These are phyloP conservation scores for Aphis craccivora DNA, from an alignment of 1,140 invertebrate genomes.

Conservation along the genomic window DNA sequence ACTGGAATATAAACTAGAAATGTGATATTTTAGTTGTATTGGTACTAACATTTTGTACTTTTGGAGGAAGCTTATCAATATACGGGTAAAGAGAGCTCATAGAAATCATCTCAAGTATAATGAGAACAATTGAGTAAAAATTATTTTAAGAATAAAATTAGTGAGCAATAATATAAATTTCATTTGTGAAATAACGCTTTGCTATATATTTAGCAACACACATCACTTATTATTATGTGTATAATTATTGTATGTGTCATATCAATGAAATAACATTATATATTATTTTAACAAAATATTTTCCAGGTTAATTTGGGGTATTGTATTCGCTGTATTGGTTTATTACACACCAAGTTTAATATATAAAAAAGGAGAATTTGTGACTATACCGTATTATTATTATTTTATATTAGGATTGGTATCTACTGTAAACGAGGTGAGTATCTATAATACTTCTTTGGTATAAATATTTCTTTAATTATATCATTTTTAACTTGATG, in stretches of 20 bases:
- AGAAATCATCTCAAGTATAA: too few relatives aligned
- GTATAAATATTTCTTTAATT: background rate
- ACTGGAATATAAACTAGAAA: background rate
- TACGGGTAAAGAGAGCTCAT: too few relatives aligned
- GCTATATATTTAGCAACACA: background rate
- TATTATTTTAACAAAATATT: background rate
- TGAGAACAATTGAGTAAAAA: too few relatives aligned
- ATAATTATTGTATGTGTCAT: background rate
- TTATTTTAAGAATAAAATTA: too few relatives aligned
- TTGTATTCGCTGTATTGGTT: background rate
- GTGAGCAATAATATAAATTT: too few relatives aligned
- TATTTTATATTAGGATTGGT: background rate
- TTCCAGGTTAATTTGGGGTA: background rate
- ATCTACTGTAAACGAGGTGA: background rate
- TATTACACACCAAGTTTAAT: background rate
- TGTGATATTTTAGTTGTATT: background rate
- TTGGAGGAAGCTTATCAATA: too few relatives aligned
- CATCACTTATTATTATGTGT: background rate
- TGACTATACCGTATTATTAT: background rate
- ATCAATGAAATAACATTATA: background rate
- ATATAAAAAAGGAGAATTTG: background rate
- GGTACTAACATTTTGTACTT: background rate
- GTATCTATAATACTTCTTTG: background rate
- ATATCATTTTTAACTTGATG: background rate
- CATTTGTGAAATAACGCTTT: too few relatives aligned